phyloP scores from a whole-genome alignment of 2,888 invertebrate species.

The Electrophaes corylata region DNA sequence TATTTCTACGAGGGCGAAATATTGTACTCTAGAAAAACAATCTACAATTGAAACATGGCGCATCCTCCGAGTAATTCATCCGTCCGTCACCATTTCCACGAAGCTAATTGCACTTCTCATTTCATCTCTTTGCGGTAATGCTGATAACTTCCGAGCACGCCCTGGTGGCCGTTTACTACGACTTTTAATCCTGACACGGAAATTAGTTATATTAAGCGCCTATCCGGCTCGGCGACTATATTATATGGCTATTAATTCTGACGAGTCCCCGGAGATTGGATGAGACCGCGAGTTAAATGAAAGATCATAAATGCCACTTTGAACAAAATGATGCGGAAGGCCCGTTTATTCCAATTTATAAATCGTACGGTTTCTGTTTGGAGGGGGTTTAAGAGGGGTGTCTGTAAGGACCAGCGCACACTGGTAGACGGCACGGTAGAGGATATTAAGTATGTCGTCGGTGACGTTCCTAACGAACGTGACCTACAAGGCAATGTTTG shows the following conservation, averaged over 20 bases:
- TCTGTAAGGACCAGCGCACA: neutral
- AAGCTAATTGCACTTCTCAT: conserved; percentile 60
- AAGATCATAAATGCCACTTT: conserved; percentile 41
- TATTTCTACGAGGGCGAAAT: too few species aligned
- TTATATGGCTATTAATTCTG: conserved; percentile 63
- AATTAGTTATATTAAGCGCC: conserved; percentile 67
- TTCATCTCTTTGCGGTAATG: conserved; percentile 67
- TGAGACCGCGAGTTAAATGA: conserved; percentile 43
- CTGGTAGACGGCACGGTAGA: neutral
- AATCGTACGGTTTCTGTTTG: conserved; percentile 31
- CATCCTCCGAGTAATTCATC: conserved; percentile 17
- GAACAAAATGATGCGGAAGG: conserved; percentile 38
- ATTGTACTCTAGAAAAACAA: neutral
- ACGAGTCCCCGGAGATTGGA: conserved; percentile 47
- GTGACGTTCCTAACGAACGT: too few species aligned
- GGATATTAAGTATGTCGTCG: neutral
- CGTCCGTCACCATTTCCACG: conserved; percentile 51
- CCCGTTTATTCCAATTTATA: conserved; percentile 43
- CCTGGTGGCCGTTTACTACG: conserved; percentile 65
- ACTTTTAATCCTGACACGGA: conserved; percentile 70
- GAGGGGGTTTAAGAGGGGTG: too few species aligned
- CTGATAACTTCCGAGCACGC: conserved; percentile 60
- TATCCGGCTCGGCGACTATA: conserved; percentile 54
- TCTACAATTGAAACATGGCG: conserved; percentile 12
- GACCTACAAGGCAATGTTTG: too few species aligned